Base-by-base conservation (phyloP, 2,113 vertebrate species). In the Indri indri region DNA sequence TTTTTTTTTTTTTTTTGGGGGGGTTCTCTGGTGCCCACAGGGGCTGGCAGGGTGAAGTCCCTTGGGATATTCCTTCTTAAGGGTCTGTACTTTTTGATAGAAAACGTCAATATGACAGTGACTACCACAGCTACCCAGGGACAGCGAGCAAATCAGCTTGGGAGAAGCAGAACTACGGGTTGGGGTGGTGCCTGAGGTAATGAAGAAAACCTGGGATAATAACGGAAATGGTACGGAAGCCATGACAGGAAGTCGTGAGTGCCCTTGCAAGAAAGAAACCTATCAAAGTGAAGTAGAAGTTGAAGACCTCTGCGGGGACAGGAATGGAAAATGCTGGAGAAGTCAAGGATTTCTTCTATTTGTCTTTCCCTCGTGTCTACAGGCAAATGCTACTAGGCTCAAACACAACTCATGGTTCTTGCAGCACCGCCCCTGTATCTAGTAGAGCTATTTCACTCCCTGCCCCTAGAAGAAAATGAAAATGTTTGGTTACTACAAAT, bases 21-120 rank as follows among this genome's bases (percentile, higher is more conserved):
- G n/a, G n/a, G n/a, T 42, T 42, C 40, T 42, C 0, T 1, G 8
- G 25, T 27, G 1, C 37, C 2, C 57, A 30, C 3, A 1, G 32
- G 14, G 5, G 4, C 42, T 59, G 8, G 34, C 7, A 63, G 20
- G 27, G 23, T 10, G 4, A 9, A 1, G 0, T 54, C 52, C 52
- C 32, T 25, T 34, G 54, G 57, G 32, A 22, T 70, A 22, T 45
- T 40, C 52, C 45, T 10, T 16, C 45, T 27, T 66, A 57, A 30
- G 8, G 17, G 7, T 74, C 66, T 87, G 20, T 52, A 25, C 30
- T 52, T 81, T 89, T 8, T 76, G 13, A 42, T 63, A 11, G 66
- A 6, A 88, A 74, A 66, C 37, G 4, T 32, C 14, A 8, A 4
- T 8, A 12, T 66, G 63, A 71, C 3, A 50, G 40, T 73, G 23